Percentiles rank a stretch among this genome's conserved stretches.
Evolutionary conservation across 2,888 invertebrate species (phyloP).

Genomic region (Spicauda simplicius): DNA sequence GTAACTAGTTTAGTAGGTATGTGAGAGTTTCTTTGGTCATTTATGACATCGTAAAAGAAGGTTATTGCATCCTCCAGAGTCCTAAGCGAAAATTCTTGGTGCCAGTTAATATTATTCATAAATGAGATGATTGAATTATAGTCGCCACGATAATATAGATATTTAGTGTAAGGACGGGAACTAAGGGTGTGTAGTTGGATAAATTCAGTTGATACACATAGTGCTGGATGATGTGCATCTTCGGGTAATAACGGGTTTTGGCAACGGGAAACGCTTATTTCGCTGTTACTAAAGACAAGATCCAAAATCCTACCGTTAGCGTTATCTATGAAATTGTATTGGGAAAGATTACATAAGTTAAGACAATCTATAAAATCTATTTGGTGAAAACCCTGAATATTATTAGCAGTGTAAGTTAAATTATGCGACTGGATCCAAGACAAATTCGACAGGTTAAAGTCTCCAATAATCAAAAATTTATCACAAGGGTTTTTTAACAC

Average conservation of each 20-base stretch:
- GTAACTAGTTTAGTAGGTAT: conserved; percentile 7
- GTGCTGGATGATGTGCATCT: conserved; percentile 21
- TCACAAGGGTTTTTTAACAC: conserved; percentile 10
- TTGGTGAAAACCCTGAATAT: neutral
- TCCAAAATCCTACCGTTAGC: conserved; percentile 10
- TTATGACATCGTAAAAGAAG: conserved; percentile 15
- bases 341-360: conserved; percentile 13
- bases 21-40: conserved; percentile 11
- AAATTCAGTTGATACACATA: conserved; percentile 5
- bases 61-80: conserved; percentile 2
- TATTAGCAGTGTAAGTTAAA: neutral
- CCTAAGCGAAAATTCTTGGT: neutral
- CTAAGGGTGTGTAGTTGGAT: conserved; percentile 4
- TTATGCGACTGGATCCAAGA: neutral
- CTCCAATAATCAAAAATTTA: conserved; percentile 27
- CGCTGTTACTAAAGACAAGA: conserved; percentile 17
- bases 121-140: conserved; percentile 4
- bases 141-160: neutral
- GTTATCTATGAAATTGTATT: conserved; percentile 11
- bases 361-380: conserved; percentile 6
- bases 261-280: conserved; percentile 1
- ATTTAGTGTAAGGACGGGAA: conserved; percentile 6
- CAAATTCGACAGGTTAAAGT: conserved; percentile 23
- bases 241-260: neutral
- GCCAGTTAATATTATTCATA: conserved; percentile 19